phyloP scores from a whole-genome alignment of 2,888 invertebrate species.

The Anthoptus insignis region DNA sequence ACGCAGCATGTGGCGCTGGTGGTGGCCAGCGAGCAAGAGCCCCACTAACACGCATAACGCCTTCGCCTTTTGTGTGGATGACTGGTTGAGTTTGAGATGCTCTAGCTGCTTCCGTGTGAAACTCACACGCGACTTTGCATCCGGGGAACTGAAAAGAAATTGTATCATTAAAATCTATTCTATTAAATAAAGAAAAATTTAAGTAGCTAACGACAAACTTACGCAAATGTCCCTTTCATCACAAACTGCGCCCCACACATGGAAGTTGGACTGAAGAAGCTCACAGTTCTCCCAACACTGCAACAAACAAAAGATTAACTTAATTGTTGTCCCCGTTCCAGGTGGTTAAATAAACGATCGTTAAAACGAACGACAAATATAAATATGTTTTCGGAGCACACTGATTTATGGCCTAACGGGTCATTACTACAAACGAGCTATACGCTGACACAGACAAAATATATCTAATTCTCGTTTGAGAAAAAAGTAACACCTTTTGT shows the following conservation, averaged over 20 bases:
- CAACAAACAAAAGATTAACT: constrained; percentile 74
- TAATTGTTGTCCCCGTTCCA: constrained; percentile 35
- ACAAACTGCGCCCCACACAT: constrained; percentile 91
- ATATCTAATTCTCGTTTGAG: constrained; percentile 53
- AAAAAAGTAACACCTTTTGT: constrained; percentile 55
- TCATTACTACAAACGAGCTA: constrained; percentile 37
- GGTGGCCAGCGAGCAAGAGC: constrained; percentile 89
- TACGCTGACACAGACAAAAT: constrained; percentile 37
- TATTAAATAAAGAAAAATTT: background rate
- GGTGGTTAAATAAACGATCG: constrained; percentile 35
- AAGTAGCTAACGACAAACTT: constrained; percentile 73
- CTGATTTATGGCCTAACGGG: constrained; percentile 36
- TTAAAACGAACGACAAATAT: constrained; percentile 33
- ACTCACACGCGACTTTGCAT: constrained; percentile 91
- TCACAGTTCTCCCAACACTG: constrained; percentile 94
- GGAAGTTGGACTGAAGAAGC: constrained; percentile 90
- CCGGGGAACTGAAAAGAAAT: constrained; percentile 88
- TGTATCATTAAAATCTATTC: constrained; percentile 36
- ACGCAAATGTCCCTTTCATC: constrained; percentile 91
- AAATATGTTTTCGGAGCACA: constrained; percentile 30
- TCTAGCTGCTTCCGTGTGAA: constrained; percentile 88
- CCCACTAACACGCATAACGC: constrained; percentile 88
- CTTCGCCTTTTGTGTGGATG: constrained; percentile 90
- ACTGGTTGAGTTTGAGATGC: constrained; percentile 90
- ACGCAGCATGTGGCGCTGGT: constrained; percentile 85